phyloP scores from a whole-genome alignment of 2,797 vertebrate genomes.

The Triplophysa bombifrons region DNA sequence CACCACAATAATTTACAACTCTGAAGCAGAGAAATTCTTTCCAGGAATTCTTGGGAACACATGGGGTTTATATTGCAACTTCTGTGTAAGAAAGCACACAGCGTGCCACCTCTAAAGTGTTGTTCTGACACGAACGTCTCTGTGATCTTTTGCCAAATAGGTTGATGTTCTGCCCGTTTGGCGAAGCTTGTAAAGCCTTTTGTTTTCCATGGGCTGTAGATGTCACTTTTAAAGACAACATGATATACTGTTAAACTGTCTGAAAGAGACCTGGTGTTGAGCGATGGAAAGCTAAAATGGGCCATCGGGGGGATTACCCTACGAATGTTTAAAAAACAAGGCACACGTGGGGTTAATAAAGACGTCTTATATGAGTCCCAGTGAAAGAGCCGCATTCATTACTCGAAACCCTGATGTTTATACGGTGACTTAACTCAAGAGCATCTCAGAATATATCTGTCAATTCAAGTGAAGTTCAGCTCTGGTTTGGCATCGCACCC shows the following conservation, averaged over 20 bases:
- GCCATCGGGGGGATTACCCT: background rate
- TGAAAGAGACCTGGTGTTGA: slow-evolving; percentile 11
- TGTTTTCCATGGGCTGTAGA: background rate
- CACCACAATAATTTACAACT: no score
- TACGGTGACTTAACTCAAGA: slow-evolving; percentile 58
- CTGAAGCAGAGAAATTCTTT: no score
- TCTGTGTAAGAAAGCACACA: background rate
- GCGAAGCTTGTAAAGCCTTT: background rate
- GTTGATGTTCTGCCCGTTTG: slow-evolving; percentile 7
- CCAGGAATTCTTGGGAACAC: background rate
- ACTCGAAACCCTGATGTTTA: slow-evolving; percentile 54
- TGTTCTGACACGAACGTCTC: background rate
- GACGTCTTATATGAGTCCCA: slow-evolving; percentile 47
- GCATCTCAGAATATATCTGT: slow-evolving; percentile 57
- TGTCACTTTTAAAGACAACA: background rate
- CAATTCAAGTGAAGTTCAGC: background rate
- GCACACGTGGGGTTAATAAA: slow-evolving; percentile 58
- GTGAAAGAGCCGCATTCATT: slow-evolving; percentile 70
- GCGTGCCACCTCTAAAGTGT: background rate
- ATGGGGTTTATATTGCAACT: background rate
- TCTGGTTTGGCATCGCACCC: background rate
- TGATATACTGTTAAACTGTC: slow-evolving; percentile 4
- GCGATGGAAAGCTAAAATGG: slow-evolving; percentile 8
- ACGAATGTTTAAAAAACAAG: slow-evolving; percentile 59
- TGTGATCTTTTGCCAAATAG: slow-evolving; percentile 7